Evolutionary conservation across 1,140 invertebrate genomes (phyloP), one percentile per base, ranked within the genome.

Genomic region (Euwallacea fornicatus): DNA sequence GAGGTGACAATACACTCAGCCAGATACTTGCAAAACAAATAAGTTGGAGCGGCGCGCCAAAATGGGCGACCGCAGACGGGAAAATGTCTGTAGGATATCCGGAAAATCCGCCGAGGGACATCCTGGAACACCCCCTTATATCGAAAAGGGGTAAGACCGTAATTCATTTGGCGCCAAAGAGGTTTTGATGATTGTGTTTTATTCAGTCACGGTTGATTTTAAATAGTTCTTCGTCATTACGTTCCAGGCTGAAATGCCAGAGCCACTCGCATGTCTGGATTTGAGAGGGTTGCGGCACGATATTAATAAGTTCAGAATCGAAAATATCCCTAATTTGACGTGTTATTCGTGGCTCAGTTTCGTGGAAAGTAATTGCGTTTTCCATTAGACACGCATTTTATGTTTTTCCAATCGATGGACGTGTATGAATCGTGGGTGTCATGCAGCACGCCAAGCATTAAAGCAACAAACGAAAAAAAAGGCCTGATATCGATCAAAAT

Each of bases 291-390:
- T 50, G 61, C 47, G 61, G 44, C 61, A 63, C 63, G 11, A 42
- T 66, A 56, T 66, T 66, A 66, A 66, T 66, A 66, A 66, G 53
- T 58, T 66, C 42, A 9, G 64, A 58, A 66, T 66, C 41, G 53
- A 58, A 66, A 56, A 56, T 66, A 66, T 66, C 64, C 64, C 53
- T 66, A 66, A 56, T 66, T 54, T 66, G 64, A 66, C 64, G 47
- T 66, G 64, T 66, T 54, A 56, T 66, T 66, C 64, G 64, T 66
- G 64, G 64, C 64, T 56, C 43, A 53, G 33, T 56, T 66, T 66
- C 64, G 54, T 66, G 64, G 64, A 66, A 66, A 66, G 42, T 50
- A 50, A 66, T 66, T 66, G 64, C 64, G 64, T 66, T 66, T 66
- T 58, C 15, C 64, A 15, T 47, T 58, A 66, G 64, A 66, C 64